These are phyloP conservation scores for Gymnorhina tibicen DNA, from an alignment of 2,113 vertebrate species.

Conservation along the genomic window DNA sequence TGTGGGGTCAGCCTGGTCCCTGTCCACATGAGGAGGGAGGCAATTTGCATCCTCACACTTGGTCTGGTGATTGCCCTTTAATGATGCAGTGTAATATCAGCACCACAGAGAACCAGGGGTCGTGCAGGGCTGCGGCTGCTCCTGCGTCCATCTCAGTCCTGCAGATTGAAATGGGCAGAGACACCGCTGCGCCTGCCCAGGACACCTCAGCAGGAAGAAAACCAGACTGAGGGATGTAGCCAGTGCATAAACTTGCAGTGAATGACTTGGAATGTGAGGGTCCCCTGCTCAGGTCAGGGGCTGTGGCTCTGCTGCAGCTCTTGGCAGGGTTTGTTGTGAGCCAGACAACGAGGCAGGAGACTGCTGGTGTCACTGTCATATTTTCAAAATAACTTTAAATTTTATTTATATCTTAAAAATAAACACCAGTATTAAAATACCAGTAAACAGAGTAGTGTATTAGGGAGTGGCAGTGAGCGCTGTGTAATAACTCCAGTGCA, in stretches of 20 bases:
- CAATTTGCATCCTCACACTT: background rate
- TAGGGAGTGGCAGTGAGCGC: background rate
- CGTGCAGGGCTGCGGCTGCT: accelerated
- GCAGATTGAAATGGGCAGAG: background rate
- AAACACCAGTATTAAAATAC: constrained; percentile 30
- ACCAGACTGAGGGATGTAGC: background rate
- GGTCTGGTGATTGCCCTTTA: background rate
- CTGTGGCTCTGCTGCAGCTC: background rate
- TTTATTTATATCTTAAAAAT: constrained; percentile 59
- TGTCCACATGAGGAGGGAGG: accelerated
- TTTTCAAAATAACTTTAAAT: constrained; percentile 19
- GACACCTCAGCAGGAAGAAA: background rate
- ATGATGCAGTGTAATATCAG: background rate
- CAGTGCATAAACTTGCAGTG: background rate
- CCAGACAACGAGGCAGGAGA: background rate
- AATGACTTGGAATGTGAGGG: background rate
- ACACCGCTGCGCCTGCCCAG: background rate
- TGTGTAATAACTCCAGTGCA: background rate
- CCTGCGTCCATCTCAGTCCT: accelerated
- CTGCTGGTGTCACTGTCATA: background rate
- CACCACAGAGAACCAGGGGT: background rate
- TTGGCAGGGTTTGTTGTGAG: background rate
- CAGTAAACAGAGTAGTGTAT: background rate
- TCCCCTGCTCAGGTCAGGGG: accelerated
- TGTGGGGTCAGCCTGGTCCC: background rate